Percentiles rank a stretch among this genome's conserved stretches.
These are phyloP conservation scores for Tupaia tana DNA, from an alignment of 2,113 vertebrate species.

Conservation along the genomic window DNA sequence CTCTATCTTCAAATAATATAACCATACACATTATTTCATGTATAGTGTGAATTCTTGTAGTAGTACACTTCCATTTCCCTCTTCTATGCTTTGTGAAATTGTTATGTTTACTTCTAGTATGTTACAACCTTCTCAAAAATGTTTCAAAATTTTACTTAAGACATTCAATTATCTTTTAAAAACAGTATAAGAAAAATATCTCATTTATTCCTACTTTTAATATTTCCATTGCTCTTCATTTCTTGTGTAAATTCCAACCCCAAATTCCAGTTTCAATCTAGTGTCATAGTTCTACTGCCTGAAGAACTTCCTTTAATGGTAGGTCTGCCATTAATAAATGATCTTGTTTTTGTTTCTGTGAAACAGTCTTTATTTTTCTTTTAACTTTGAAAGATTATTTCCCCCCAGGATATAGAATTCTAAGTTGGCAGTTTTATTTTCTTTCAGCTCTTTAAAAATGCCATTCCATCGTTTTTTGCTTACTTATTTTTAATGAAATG, in stretches of 20 bases:
- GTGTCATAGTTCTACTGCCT: background rate
- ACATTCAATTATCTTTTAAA: constrained; percentile 5
- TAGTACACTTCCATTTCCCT: background rate
- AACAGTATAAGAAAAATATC: background rate
- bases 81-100: background rate
- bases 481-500: background rate
- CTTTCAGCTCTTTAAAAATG: background rate
- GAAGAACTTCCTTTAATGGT: background rate
- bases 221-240: background rate
- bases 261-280: background rate
- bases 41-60: background rate
- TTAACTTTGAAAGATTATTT: background rate
- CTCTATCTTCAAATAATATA: background rate
- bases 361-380: background rate
- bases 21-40: background rate
- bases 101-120: background rate
- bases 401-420: background rate
- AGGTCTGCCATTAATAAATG: background rate
- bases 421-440: background rate
- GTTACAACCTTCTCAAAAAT: background rate
- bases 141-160: background rate
- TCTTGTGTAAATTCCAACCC: background rate
- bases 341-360: background rate
- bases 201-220: constrained; percentile 7
- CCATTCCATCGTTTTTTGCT: background rate